Evolutionary conservation across 2,113 vertebrate genomes (phyloP), one percentile per base, ranked within the genome.

Genomic region (Globicephala melas): DNA sequence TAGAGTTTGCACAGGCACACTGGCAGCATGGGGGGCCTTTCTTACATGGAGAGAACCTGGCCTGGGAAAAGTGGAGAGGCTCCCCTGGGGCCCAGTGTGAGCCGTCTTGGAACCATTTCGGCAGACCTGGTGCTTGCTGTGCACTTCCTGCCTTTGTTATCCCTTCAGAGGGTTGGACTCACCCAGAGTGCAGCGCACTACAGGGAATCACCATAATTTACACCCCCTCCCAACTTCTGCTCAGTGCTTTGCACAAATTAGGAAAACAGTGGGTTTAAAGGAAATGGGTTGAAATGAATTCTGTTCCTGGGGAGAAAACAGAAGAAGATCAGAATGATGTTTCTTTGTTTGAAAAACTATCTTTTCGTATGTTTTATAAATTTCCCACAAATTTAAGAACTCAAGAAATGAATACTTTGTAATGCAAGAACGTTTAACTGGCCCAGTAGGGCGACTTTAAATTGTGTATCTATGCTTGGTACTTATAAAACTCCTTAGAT

Each of bases 331-430:
- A 63, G 18, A n/a, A 5, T 68, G 28, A 60, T 67, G 31, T 70
- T 38, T 86, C 11, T 86, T 89, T 65, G 15, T 81, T 95, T 76
- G 60, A 93, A 96, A 94, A 91, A 17, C 28, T 36, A 9, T 36
- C 1, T 91, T 71, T 80, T 28, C 9, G 5, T n/a, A 25, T 67
- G 1, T 85, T 92, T 88, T 95, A 26, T 92, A 44, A 5, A 58
- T 81, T 94, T 95, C 47, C 53, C 31, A 71, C 89, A 28, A 71
- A 94, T 60, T 67, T 95, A 74, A 84, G 60, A 89, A 73, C 21
- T 74, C 25, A 79, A 53, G 50, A 92, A 92, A 82, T 31, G 63
- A 92, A 33, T 88, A n/a, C 13, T 89, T 74, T 53, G 44, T 71
- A 91, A 67, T 76, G 47, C 70, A 80, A 92, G 36, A 44, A 71